A percentile compares a stretch with the other conserved stretches of the same genome.
Conservation (phyloP, 2,888 invertebrate genomes). For the Lasioglossum pauxillum region DNA sequence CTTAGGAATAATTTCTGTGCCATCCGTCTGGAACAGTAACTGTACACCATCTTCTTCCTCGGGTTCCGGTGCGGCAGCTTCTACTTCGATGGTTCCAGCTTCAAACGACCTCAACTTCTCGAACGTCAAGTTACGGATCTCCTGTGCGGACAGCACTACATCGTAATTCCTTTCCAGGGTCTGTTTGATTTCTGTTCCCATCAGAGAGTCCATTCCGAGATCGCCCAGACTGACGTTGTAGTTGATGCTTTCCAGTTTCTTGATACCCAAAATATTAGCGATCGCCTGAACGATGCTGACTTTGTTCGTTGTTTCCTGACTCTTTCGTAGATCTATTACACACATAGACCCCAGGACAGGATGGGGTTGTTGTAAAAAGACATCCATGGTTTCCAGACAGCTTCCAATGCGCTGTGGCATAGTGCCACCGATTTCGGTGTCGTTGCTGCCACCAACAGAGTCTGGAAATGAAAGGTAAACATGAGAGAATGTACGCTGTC, state of each 20-base stretch:
- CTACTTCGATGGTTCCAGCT: neutral
- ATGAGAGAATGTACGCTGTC: neutral
- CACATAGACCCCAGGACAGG: constrained; percentile 94
- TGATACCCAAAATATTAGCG: constrained; percentile 95
- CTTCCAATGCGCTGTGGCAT: constrained; percentile 98
- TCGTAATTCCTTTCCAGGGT: constrained; percentile 97
- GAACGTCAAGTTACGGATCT: constrained; percentile 94
- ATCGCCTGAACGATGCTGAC: constrained; percentile 91
- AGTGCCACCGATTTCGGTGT: constrained; percentile 97
- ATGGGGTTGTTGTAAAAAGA: constrained; percentile 95
- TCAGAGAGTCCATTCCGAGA: constrained; percentile 98
- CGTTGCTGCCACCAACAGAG: constrained; percentile 94
- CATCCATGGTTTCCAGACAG: constrained; percentile 94
- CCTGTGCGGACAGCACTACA: constrained; percentile 94
- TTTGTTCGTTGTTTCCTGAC: constrained; percentile 86
- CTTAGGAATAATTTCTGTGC: constrained; percentile 90
- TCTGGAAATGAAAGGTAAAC: constrained; percentile 84
- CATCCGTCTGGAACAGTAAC: constrained; percentile 84
- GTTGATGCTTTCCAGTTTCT: constrained; percentile 92
- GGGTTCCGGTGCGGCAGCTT: constrained; percentile 6
- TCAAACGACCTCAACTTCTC: constrained; percentile 88
- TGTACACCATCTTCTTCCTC: constrained; percentile 48
- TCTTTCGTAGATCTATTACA: constrained; percentile 92
- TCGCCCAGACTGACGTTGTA: constrained; percentile 93
- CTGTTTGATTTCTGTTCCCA: constrained; percentile 99